These are phyloP conservation scores for Acronicta alni DNA, from an alignment of 2,888 invertebrate genomes.

Conservation along the genomic window DNA sequence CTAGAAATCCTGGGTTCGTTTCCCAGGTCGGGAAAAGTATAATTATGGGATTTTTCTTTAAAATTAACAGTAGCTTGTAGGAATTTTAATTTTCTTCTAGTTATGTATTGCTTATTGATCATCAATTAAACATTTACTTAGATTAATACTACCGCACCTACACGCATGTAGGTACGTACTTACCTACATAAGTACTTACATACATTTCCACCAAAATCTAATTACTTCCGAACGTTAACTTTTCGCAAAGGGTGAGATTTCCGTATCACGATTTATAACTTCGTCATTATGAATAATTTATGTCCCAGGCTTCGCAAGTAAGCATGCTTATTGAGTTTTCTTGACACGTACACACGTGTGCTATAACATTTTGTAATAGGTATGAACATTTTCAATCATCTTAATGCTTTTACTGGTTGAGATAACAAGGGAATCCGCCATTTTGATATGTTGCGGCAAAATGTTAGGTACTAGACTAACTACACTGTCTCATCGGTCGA, in stretches of 20 bases:
- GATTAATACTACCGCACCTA: no score
- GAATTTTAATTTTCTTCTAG: no score
- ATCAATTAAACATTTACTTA: no score
- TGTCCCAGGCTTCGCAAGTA: slow-evolving; percentile 32
- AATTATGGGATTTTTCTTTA: no score
- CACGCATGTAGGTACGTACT: neutral
- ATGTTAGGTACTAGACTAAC: no score
- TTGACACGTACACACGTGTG: slow-evolving; percentile 36
- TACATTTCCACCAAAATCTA: slow-evolving; percentile 6
- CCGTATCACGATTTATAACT: slow-evolving; percentile 48
- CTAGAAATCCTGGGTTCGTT: no score
- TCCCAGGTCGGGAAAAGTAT: no score
- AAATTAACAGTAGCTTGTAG: no score
- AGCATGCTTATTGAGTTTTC: slow-evolving; percentile 50
- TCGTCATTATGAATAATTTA: slow-evolving; percentile 52
- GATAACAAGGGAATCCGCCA: neutral
- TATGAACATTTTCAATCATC: slow-evolving; percentile 29
- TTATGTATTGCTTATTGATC: no score
- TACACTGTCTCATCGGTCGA: no score
- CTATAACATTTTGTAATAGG: slow-evolving; percentile 11
- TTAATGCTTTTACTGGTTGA: slow-evolving; percentile 12
- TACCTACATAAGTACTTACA: neutral
- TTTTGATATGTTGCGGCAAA: no score
- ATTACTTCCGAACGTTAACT: slow-evolving; percentile 35
- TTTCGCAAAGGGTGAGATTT: slow-evolving; percentile 32